These are phyloP conservation scores for Microcebus tavaratra DNA, from an alignment of 2,113 vertebrate genomes.

Conservation along the genomic window DNA sequence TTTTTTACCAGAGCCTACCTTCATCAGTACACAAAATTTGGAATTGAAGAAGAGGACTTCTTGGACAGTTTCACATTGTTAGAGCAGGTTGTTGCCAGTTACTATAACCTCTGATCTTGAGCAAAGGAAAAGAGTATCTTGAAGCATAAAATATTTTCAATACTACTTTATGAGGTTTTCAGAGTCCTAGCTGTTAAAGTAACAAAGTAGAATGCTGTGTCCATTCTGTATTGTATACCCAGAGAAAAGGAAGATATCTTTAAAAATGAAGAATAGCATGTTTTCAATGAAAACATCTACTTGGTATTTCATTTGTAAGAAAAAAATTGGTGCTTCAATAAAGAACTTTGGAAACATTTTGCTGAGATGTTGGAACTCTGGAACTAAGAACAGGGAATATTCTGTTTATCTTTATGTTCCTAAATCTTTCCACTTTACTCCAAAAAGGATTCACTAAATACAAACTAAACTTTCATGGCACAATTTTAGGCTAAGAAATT, in stretches of 20 bases:
- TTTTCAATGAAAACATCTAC: conserved; percentile 51
- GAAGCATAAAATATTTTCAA: not conserved
- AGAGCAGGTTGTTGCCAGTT: conserved; percentile 96
- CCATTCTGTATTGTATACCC: not conserved
- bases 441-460: conserved; percentile 10
- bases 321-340: not conserved
- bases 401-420: not conserved
- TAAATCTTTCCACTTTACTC: not conserved
- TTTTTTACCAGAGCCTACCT: conserved; percentile 90
- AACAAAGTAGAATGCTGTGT: not conserved
- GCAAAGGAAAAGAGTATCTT: not conserved
- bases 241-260: not conserved
- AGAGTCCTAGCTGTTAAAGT: not conserved
- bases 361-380: not conserved
- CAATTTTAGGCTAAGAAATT: not conserved
- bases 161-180: not conserved
- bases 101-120: conserved; percentile 85
- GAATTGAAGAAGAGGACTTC: conserved; percentile 96
- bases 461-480: not conserved
- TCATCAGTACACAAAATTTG: conserved; percentile 94
- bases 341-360: conserved; percentile 8
- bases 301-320: not conserved
- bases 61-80: conserved; percentile 93
- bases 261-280: not conserved
- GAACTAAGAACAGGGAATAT: not conserved